Percentiles rank a stretch among this genome's conserved stretches.
These are phyloP conservation scores for Eclectus roratus DNA, from an alignment of 2,113 vertebrate genomes.

Conservation along the genomic window DNA sequence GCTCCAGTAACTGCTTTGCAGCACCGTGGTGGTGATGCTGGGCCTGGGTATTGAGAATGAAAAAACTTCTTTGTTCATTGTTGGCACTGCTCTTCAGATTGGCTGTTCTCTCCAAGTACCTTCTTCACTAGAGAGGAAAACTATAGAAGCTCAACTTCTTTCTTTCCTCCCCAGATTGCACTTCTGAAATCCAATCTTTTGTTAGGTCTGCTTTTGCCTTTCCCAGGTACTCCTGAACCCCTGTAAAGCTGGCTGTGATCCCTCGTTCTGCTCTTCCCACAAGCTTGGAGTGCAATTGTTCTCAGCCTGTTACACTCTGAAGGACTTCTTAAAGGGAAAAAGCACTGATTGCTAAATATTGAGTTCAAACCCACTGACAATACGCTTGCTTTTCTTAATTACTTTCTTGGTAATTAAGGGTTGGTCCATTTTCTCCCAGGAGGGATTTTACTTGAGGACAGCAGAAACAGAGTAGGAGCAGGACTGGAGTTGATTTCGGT, in stretches of 20 bases:
- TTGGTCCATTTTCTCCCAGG: neutral
- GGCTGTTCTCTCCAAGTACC: neutral
- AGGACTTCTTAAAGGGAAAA: neutral
- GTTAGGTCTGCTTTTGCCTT: neutral
- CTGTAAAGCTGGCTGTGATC: neutral
- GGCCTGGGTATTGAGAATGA: neutral
- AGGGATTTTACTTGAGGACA: neutral
- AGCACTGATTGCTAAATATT: neutral
- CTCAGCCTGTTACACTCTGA: neutral
- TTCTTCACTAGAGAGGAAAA: neutral
- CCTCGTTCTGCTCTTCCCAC: neutral
- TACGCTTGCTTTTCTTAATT: slow-evolving; percentile 28
- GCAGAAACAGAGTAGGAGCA: neutral
- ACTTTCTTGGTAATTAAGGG: slow-evolving; percentile 45
- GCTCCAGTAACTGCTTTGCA: neutral
- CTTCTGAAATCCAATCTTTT: neutral
- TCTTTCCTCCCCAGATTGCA: neutral
- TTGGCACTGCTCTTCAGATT: neutral
- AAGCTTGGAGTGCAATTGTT: neutral
- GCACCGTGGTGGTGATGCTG: neutral
- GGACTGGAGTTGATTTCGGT: neutral
- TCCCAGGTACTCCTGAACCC: neutral
- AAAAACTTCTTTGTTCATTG: neutral
- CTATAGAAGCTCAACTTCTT: neutral
- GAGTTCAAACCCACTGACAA: slow-evolving; percentile 44